Percentiles rank a stretch among this genome's conserved stretches.
Conservation (phyloP, 1,140 invertebrate genomes). For the Hycleus cichorii region DNA sequence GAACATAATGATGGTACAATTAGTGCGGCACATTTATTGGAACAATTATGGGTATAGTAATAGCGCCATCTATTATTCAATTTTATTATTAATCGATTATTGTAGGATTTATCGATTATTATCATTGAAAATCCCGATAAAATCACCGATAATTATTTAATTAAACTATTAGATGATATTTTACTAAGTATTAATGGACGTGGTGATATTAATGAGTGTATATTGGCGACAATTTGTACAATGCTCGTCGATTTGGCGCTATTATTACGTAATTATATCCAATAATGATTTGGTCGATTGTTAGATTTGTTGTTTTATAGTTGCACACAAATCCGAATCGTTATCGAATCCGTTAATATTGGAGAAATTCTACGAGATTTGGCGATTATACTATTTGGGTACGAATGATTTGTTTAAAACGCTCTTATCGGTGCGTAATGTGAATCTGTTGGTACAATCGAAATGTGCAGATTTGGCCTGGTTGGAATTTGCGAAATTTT, state of each 20-base stretch:
- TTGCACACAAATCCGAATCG: constrained; percentile 2
- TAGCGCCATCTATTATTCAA: no score
- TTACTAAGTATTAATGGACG: constrained; percentile 18
- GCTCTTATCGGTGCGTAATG: constrained; percentile 27
- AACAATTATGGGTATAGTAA: constrained; percentile 21
- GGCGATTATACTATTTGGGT: constrained; percentile 11
- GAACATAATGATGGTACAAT: constrained; percentile 22
- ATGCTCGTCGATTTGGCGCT: constrained; percentile 27
- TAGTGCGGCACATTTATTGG: constrained; percentile 25
- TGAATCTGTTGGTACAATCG: constrained; percentile 20
- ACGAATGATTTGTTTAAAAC: constrained; percentile 23
- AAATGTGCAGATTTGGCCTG: constrained; percentile 7
- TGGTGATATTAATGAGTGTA: constrained; percentile 29
- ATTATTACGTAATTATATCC: constrained; percentile 24
- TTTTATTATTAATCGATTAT: not conserved
- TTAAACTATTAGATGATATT: constrained; percentile 16
- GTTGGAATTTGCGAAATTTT: constrained; percentile 23
- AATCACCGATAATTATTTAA: constrained; percentile 11
- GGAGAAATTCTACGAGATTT: constrained; percentile 14
- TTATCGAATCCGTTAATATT: not conserved
- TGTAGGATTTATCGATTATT: constrained; percentile 19
- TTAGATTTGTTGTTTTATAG: not conserved
- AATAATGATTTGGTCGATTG: no score
- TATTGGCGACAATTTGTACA: constrained; percentile 16
- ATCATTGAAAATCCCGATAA: constrained; percentile 8